Conservation (phyloP, 2,113 vertebrate species). For the Brachyistius frenatus region DNA sequence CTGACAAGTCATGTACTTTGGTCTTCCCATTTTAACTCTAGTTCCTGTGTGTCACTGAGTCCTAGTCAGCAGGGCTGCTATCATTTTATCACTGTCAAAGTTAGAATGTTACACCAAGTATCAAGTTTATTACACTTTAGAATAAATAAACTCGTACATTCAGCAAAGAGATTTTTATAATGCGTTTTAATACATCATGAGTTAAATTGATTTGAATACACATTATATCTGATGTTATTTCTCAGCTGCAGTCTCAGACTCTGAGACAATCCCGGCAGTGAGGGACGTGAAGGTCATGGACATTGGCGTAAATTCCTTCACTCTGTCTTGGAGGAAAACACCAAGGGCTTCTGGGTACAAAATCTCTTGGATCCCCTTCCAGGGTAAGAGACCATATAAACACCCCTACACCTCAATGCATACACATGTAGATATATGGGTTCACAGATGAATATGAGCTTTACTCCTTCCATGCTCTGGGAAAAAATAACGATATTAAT, state of each 20-base stretch:
- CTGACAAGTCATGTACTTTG: slow-evolving; percentile 77
- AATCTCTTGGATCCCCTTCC: slow-evolving; percentile 87
- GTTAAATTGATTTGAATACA: background rate
- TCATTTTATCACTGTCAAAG: slow-evolving; percentile 57
- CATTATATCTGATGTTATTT: slow-evolving; percentile 15
- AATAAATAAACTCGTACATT: background rate
- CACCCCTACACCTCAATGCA: background rate
- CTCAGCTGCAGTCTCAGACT: slow-evolving; percentile 75
- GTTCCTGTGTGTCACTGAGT: slow-evolving; percentile 50
- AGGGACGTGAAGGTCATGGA: slow-evolving; percentile 85
- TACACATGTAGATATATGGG: background rate
- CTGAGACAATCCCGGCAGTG: slow-evolving; percentile 76
- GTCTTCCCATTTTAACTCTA: slow-evolving; percentile 70
- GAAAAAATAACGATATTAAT: too few relatives aligned
- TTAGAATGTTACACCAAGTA: slow-evolving; percentile 18
- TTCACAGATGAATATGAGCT: background rate
- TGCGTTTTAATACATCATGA: background rate
- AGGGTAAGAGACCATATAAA: slow-evolving; percentile 73
- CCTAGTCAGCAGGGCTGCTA: slow-evolving; percentile 48
- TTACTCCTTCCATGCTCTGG: too few relatives aligned
- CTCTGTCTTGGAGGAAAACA: slow-evolving; percentile 87
- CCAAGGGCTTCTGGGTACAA: slow-evolving; percentile 84
- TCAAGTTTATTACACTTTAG: slow-evolving; percentile 23
- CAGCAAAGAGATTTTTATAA: background rate
- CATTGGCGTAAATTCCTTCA: slow-evolving; percentile 80